Base-by-base conservation (phyloP, 2,888 invertebrate species). In the Ectemnius cavifrons region DNA sequence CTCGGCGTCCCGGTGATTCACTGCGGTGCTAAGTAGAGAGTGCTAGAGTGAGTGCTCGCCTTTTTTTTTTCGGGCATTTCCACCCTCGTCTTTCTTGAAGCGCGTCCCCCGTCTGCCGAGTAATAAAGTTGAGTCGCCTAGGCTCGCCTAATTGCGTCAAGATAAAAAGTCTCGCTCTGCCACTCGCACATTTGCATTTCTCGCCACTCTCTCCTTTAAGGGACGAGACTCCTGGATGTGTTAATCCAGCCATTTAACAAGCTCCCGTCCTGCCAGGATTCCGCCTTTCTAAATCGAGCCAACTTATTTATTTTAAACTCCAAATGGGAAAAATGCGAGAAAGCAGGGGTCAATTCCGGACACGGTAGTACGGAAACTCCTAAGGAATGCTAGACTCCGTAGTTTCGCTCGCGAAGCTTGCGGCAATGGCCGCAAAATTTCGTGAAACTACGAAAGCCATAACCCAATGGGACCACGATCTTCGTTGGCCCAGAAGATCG, bases 141-240 rank as follows among this genome's bases (percentile, higher is more conserved):
- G 76, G 77, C 61, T 47, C 73, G 72, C 79, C 79, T 80, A 83
- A 83, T 83, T 80, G 62, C 76, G 76, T 80, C 73, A 77, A 58
- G 28, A 58, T 47, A 60, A 61, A 28, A 67, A 75, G 62, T 64
- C 52, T 47, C 20, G 6, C n/a, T 13, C 18, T n/a, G n/a, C 52
- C 52, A n/a, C 16, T 14, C 14, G 52, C 8, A 16, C 52, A 52
- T 52, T 52, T 52, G 3, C 52, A 52, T 52, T 52, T 52, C 52
- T 13, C 37, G 5, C 37, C 37, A 11, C 37, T 37, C 37, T 37
- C 37, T 37, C 37, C 11, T 37, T 37, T 11, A 37, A 37, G 37
- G 8, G 5, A 37, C 37, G 0, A 11, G 37, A 37, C 37, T 11
- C 2, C 37, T 6, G 8, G 37, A 37, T 37, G 37, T 37, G 37